Base-by-base conservation (phyloP, 2,113 vertebrate genomes). In the Equus quagga region DNA sequence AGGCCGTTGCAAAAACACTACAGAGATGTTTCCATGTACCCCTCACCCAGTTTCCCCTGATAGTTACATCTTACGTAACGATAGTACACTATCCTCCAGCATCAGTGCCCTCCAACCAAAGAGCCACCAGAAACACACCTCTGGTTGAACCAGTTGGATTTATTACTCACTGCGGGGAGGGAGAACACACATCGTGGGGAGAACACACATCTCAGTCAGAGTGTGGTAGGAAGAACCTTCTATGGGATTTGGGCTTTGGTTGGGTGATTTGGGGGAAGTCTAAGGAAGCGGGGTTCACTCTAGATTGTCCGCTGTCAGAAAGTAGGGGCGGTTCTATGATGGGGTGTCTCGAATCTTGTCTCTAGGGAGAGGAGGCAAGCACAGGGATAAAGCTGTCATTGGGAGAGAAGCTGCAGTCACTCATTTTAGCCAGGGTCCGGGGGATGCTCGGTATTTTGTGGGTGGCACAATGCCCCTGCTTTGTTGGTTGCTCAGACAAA, bases 401-500 rank as follows among this genome's bases (percentile, higher is more conserved):
- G n/a, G 49, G 41, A 15, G 46, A 51, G 49, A 58, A 73, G 60
- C 24, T 14, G 67, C 31, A 3, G n/a, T 73, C n/a, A 9, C 19
- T 78, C 8, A 0, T 70, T 41, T 46, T 56, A 19, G n/a, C 81
- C 19, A 31, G 36, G 12, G 33, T 4, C 15, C 31, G 60, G 36
- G 79, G 44, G 67, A 26, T 44, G 33, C 41, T 31, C 21, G n/a
- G 81, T 67, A 14, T 78, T 60, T 51, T 24, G 70, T 84, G 87
- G 73, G 44, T 86, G 73, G 76, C 82, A 56, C 8, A 0, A 49
- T 62, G 76, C 64, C 92, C 49, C 58, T 58, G 41, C 75, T 67
- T 36, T 91, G 89, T 81, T 15, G 4, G 49, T 36, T 44, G 72
- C 72, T 91, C 72, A 81, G 91, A 92, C 58, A 75, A 33, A 73